Evolutionary conservation across 2,888 invertebrate species (phyloP).

Genomic region (Drosophila barbarae): DNA sequence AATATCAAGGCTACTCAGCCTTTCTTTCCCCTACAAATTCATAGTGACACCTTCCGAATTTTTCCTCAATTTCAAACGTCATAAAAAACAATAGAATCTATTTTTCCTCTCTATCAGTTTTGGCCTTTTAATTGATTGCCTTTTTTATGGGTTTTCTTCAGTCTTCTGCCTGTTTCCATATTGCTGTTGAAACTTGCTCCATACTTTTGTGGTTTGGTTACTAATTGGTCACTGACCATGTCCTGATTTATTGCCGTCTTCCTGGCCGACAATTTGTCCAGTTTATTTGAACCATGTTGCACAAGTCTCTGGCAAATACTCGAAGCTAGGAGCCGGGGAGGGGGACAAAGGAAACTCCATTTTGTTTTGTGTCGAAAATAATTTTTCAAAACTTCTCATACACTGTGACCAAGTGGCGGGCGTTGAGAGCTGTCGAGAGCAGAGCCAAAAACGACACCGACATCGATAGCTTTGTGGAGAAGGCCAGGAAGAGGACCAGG

Average conservation of each 20-base stretch:
- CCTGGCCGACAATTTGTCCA: constrained; percentile 52
- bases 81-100: neutral
- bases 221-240: constrained; percentile 32
- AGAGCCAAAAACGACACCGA: constrained; percentile 29
- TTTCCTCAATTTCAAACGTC: constrained; percentile 10
- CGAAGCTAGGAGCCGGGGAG: neutral
- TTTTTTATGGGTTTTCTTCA: constrained; percentile 7
- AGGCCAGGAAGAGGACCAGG: neutral
- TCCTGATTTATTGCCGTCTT: constrained; percentile 29
- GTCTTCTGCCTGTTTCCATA: neutral
- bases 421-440: constrained; percentile 36
- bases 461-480: constrained; percentile 31
- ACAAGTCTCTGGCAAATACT: constrained; percentile 21
- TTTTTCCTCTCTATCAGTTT: neutral
- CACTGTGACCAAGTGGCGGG: constrained; percentile 22
- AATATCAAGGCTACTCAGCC: no score
- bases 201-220: constrained; percentile 16
- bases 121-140: constrained; percentile 29
- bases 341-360: constrained; percentile 23
- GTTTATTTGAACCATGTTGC: constrained; percentile 49
- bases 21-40: constrained; percentile 1
- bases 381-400: constrained; percentile 34
- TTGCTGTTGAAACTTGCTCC: neutral
- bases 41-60: neutral
- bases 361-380: constrained; percentile 26